Conservation (phyloP, 1,140 invertebrate species). For the Eubasilissa regina region DNA sequence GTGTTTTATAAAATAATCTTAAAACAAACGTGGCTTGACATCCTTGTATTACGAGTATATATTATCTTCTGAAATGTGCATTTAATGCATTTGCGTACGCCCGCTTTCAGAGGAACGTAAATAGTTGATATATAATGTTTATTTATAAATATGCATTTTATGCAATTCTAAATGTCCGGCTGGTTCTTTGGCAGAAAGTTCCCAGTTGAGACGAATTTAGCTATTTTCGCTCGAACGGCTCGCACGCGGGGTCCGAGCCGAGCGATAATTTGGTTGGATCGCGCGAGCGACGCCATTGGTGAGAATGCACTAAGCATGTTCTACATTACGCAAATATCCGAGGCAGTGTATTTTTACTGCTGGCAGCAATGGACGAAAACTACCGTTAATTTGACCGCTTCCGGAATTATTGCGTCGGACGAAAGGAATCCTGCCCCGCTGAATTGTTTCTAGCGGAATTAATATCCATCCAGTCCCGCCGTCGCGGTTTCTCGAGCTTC, state of each 20-base stretch:
- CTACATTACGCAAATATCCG: constrained; percentile 18
- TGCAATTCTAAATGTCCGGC: no score
- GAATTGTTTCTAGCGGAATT: constrained; percentile 26
- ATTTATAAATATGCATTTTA: no score
- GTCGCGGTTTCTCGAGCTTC: neutral
- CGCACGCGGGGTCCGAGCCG: constrained; percentile 2
- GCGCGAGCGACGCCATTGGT: neutral
- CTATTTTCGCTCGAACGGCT: neutral
- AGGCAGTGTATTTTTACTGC: constrained; percentile 26
- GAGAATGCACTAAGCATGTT: constrained; percentile 35
- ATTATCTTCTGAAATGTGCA: neutral
- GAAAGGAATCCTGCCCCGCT: constrained; percentile 30
- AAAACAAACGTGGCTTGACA: no score
- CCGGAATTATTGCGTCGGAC: constrained; percentile 20
- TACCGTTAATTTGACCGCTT: constrained; percentile 18
- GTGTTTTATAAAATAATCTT: no score
- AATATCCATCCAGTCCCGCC: neutral
- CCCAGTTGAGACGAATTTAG: neutral
- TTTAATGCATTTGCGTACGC: neutral
- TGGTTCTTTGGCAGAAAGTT: no score
- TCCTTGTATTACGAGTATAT: no score
- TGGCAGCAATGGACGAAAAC: constrained; percentile 20
- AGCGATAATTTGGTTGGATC: constrained; percentile 10
- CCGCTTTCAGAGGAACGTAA: no score
- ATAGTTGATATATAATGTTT: no score